phyloP scores from a whole-genome alignment of 2,888 invertebrate genomes.

The Trachelus troglodyta region DNA sequence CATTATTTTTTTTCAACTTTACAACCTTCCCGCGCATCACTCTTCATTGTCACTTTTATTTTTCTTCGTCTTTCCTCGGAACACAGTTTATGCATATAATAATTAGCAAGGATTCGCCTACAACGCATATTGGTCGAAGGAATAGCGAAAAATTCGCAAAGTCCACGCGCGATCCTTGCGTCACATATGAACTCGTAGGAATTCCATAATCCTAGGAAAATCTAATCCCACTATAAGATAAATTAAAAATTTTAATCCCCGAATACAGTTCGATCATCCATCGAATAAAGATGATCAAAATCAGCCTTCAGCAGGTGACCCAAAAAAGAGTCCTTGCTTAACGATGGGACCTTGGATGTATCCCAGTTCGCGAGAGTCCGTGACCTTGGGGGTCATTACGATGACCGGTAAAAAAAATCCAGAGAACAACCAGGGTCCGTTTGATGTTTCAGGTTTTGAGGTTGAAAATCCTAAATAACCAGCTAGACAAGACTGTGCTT shows the following conservation, averaged over 20 bases:
- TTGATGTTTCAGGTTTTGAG: not conserved
- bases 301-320: not conserved
- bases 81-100: not conserved
- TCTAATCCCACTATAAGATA: not conserved
- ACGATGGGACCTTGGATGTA: not conserved
- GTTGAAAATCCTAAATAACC: not conserved
- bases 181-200: not conserved
- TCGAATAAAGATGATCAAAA: not conserved
- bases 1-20: not conserved
- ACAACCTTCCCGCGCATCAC: not conserved
- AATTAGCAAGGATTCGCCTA: not conserved
- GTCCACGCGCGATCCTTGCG: no score
- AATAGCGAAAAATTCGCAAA: no score
- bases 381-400: not conserved
- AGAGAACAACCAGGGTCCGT: not conserved
- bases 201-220: not conserved
- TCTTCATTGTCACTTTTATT: not conserved
- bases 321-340: not conserved
- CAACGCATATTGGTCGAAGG: not conserved
- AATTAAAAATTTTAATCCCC: not conserved
- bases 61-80: not conserved
- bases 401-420: not conserved
- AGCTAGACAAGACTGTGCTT: conserved; percentile 59
- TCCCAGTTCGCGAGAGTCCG: not conserved
- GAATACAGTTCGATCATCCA: not conserved